Evolutionary conservation across 1,140 invertebrate genomes (phyloP), one percentile per base, ranked within the genome.

Genomic region (Drosophila repletoides): DNA sequence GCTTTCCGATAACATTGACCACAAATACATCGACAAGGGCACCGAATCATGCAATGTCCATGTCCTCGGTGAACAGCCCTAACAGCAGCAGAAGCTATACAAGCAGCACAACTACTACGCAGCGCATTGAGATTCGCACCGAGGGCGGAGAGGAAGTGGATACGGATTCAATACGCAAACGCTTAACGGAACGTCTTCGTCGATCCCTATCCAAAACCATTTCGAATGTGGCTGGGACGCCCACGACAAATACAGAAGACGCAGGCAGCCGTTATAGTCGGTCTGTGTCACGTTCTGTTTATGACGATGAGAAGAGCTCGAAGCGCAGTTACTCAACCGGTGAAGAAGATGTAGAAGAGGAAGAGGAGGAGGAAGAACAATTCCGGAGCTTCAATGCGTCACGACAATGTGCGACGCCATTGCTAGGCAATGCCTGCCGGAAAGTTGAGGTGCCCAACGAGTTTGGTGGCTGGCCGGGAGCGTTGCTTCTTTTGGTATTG

Each of bases 261-360:
- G 51, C 31, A 0, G 76, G 69, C 31, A 88, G 77, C 63, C 88
- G 88, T 17, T 89, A 88, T 7, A 89, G 87, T 31, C 84, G 89
- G 6, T 90, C 88, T 2, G 68, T 84, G 0, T 89, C 87, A 3
- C 70, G 89, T 43, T 90, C 89, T 1, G 61, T 87, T 0, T 88
- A 83, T 26, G 88, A 89, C 14, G 89, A 89, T 17, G 83, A 79
- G 14, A 79, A 81, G 34, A 88, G 75, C 4, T 89, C 86, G 0
- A 88, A 84, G 45, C 66, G 60, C 5, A 91, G 91, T 58, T 91
- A 91, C 64, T 92, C 91, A 5, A 91, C 91, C 12, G 90, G 89
- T 12, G 91, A 91, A 43, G 88, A 89, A 46, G 72, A 83, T 26
- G 36, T 59, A 21, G 83, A 67, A 0, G 84, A 86, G 12, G 83